Percentiles rank a stretch among this genome's conserved stretches.
These are phyloP conservation scores for Saimiri boliviensis DNA, from an alignment of 2,113 vertebrate genomes.

Conservation along the genomic window DNA sequence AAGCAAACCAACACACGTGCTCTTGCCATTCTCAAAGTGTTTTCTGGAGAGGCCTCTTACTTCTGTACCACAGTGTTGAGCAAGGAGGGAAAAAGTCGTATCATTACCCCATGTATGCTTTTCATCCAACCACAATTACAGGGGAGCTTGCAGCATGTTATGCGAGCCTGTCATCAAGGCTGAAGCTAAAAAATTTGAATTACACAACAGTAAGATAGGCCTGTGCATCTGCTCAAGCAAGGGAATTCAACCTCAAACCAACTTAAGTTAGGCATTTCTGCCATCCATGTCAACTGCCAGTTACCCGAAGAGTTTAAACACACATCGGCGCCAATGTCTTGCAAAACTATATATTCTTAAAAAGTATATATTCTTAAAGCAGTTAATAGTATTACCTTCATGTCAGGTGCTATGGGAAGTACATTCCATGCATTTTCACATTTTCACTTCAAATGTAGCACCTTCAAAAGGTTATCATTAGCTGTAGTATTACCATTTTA, in stretches of 20 bases:
- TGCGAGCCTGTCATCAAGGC: constrained; percentile 14
- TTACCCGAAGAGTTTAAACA: background rate
- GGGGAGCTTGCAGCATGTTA: background rate
- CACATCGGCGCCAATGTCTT: background rate
- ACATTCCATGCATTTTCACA: background rate
- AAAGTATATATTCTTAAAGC: background rate
- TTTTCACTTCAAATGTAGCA: background rate
- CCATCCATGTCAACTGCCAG: background rate
- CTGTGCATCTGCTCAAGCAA: background rate
- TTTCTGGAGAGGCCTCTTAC: constrained; percentile 20
- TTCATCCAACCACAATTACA: constrained; percentile 61
- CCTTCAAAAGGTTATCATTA: background rate
- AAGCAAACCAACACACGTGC: constrained; percentile 1
- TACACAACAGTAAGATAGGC: constrained; percentile 42
- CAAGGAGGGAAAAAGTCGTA: constrained; percentile 42
- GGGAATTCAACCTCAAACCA: constrained; percentile 44
- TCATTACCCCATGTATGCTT: constrained; percentile 51
- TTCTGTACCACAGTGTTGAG: background rate
- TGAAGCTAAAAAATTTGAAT: constrained; percentile 42
- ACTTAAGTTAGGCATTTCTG: background rate
- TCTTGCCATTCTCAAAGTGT: constrained; percentile 11
- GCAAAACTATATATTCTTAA: background rate
- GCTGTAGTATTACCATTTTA: background rate
- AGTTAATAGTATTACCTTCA: background rate
- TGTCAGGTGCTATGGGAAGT: background rate